A percentile compares a stretch with the other conserved stretches of the same genome.
Conservation (phyloP, 2,888 invertebrate species). For the Nephrotoma appendiculata region DNA sequence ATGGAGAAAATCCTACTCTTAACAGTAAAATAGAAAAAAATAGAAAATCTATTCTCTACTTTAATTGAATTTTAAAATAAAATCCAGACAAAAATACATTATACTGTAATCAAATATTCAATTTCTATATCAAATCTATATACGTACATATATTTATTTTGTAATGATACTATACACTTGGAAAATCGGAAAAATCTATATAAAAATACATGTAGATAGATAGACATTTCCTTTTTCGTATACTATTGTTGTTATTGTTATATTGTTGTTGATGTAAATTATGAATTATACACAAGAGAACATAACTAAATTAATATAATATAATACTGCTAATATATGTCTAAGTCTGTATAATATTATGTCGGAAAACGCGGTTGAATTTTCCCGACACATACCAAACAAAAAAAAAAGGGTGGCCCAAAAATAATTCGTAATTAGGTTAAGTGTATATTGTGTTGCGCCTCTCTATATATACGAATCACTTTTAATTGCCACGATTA, state of each 20-base stretch:
- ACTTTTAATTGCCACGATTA: constrained; percentile 1
- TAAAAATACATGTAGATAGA: not conserved
- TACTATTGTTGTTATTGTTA: not conserved
- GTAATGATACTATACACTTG: not conserved
- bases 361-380: not conserved
- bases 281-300: not conserved
- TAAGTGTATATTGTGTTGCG: not conserved
- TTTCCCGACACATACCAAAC: not conserved
- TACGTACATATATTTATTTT: not conserved
- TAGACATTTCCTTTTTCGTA: not conserved
- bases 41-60: not conserved
- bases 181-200: not conserved
- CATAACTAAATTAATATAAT: not conserved
- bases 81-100: not conserved
- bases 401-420: not conserved
- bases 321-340: not conserved
- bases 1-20: not conserved
- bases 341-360: not conserved
- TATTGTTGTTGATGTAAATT: not conserved
- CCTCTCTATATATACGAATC: not conserved
- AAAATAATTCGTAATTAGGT: not conserved
- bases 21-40: not conserved
- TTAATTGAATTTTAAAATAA: not conserved
- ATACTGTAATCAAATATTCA: not conserved
- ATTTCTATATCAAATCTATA: not conserved